Evolutionary conservation across 2,888 invertebrate genomes (phyloP), one percentile per base, ranked within the genome.

Genomic region (Leptinotarsa tumamoca): DNA sequence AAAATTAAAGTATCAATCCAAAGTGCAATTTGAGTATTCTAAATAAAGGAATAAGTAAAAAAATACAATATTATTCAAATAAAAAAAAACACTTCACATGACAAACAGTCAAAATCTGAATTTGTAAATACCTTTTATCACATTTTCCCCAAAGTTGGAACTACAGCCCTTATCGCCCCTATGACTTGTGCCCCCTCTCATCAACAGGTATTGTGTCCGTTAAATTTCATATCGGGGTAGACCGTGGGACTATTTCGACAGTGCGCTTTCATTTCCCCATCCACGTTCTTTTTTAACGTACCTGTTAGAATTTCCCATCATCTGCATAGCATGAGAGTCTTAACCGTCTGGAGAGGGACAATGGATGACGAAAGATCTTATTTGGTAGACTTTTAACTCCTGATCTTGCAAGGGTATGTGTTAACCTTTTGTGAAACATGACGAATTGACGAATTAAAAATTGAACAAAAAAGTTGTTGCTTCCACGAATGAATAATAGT

Each of bases 221-320:
- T 86, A 76, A 68, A 71, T 69, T 72, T 67, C 73, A 84, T 78
- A 84, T 83, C 74, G 82, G 84, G 83, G 80, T 81, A 84, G 85
- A 86, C 86, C 86, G 86, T 86, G 86, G 86, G 86, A 86, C 85
- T 82, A 82, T 86, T 82, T 81, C 75, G 73, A 80, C 74, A 79
- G 77, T 79, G 81, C 70, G 74, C 75, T 78, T 76, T 61, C 75
- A 77, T 75, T 80, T 78, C 74, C 80, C 80, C 73, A 61, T 80
- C 56, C 73, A 67, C 67, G 63, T 15, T 49, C 43, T 56, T 82
- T 83, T 83, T 81, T 81, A 82, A 83, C 84, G 82, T 79, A 80
- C 81, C 81, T 80, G 81, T 77, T 81, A 78, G 76, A 78, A 78
- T 80, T 84, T 83, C 84, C 84, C 84, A 84, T 83, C 83, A 81